Evolutionary conservation across 2,113 vertebrate species (phyloP), one percentile per base, ranked within the genome.

Genomic region (Macquaria ambigua): DNA sequence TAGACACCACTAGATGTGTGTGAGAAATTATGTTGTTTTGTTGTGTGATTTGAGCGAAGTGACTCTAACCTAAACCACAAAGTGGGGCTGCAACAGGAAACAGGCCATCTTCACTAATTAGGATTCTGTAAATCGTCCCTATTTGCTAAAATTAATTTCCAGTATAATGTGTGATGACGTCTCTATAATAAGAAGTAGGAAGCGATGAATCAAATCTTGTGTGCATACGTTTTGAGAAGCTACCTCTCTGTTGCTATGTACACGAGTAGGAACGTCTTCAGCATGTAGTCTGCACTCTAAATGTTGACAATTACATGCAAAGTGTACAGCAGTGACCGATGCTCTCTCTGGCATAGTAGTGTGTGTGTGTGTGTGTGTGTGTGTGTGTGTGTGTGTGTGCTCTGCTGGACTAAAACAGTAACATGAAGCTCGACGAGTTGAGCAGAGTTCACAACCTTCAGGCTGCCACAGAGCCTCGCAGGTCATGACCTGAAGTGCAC

Each of bases 401-500:
- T 56, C 3, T 21, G 37, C 34, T 77, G 50, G 37, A 39, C 8
- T 41, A 55, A 76, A 69, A 15, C 41, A 50, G 25, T 4, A 63
- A 64, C n/a, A 12, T 61, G 23, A 67, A 9, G 5, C 48, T 46
- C 37, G 7, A 0, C 4, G 23, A 23, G 43, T 58, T 11, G 2
- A 63, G 55, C 12, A 18, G 41, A 83, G 70, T 52, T 84, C 59
- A 68, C 7, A 0, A 55, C 15, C 56, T 70, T 74, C 39, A 64
- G 74, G 31, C 43, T 18, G 58, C 48, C 62, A 31, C 28, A 48
- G 43, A 72, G 52, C 28, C 74, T 63, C 58, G 7, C 39, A 68
- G 79, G 83, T 89, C 15, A 0, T 50, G 48, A 77, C 82, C 83
- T 62, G 1, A 31, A 70, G 41, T 56, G 12, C 20, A 61, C 21